phyloP scores from a whole-genome alignment of 2,888 invertebrate genomes.

The Eueremaeus valkanovi region DNA sequence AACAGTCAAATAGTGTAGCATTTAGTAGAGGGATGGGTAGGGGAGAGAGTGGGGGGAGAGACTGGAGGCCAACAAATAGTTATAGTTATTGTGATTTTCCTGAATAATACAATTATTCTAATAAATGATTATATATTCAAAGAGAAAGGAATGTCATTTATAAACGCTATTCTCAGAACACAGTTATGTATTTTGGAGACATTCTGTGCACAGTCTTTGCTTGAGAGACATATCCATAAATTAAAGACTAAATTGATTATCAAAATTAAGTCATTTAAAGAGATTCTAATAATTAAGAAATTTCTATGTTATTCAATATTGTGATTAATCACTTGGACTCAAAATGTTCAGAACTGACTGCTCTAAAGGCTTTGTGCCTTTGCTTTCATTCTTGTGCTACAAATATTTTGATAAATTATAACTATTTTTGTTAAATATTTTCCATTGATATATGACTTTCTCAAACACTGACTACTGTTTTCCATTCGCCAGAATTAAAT shows the following conservation, averaged over 20 bases:
- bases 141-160: background rate
- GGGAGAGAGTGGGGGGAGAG: background rate
- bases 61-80: background rate
- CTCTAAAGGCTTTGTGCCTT: too few species aligned
- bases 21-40: background rate
- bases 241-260: background rate
- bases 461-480: too few species aligned
- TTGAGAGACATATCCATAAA: background rate
- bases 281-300: background rate
- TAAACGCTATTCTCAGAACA: background rate
- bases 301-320: conserved; percentile 3
- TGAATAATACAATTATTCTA: background rate
- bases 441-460: background rate
- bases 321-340: background rate
- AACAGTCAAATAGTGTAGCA: background rate
- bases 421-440: background rate
- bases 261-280: background rate
- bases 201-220: background rate
- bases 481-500: too few species aligned
- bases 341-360: too few species aligned
- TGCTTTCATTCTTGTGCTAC: background rate
- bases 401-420: background rate
- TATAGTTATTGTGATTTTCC: conserved; percentile 1
- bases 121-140: background rate
- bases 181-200: background rate